Conservation (phyloP, 1,140 invertebrate genomes). For the Zaprionus kolodkinae region DNA sequence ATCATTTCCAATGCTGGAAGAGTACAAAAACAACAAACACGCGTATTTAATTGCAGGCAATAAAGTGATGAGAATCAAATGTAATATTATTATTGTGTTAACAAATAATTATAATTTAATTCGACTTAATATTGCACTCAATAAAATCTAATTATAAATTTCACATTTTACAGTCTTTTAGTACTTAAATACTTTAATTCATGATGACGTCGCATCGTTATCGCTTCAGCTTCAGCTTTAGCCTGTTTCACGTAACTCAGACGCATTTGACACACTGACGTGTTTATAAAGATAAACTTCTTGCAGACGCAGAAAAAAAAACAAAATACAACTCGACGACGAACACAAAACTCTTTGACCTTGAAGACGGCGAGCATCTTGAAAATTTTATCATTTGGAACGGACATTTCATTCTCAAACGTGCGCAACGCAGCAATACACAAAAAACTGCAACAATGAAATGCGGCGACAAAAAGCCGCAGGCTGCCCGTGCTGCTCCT, state of each 20-base stretch:
- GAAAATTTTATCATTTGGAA: constrained; percentile 70
- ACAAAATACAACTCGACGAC: neutral
- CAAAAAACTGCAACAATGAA: constrained; percentile 70
- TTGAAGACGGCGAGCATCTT: constrained; percentile 59
- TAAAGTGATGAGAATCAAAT: neutral
- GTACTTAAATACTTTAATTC: constrained; percentile 4
- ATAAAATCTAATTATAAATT: neutral
- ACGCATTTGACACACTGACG: constrained; percentile 76
- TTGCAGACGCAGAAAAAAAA: constrained; percentile 15
- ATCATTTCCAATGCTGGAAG: too few species aligned
- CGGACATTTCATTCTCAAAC: constrained; percentile 75
- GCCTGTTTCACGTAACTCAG: constrained; percentile 62
- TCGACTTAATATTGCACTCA: constrained; percentile 1
- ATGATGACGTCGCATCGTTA: neutral
- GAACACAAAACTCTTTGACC: constrained; percentile 65
- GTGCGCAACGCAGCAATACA: constrained; percentile 40
- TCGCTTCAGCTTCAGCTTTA: constrained; percentile 5
- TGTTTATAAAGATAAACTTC: constrained; percentile 60
- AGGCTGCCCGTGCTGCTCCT: constrained; percentile 1
- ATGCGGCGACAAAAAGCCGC: constrained; percentile 76
- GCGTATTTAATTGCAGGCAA: neutral
- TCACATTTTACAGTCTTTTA: neutral
- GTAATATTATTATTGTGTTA: neutral
- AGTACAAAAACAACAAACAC: neutral
- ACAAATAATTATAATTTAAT: constrained; percentile 5